Conservation (phyloP, 1,140 invertebrate genomes). For the Oryctes rhinoceros region DNA sequence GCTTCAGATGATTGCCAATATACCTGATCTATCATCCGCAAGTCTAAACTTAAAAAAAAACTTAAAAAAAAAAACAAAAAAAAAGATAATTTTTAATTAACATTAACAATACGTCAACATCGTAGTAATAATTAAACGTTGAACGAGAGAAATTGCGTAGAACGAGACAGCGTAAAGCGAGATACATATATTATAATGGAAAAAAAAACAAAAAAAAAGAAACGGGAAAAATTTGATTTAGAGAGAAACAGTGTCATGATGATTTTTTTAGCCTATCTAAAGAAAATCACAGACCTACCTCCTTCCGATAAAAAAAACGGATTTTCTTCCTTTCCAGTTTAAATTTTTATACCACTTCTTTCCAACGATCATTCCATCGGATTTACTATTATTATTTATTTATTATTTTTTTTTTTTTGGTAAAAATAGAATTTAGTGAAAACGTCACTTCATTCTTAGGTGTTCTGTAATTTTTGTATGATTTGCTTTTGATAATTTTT, state of each 20-base stretch:
- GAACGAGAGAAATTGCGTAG: not conserved
- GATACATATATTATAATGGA: not conserved
- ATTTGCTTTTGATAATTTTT: too few relatives aligned
- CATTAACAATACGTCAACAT: not conserved
- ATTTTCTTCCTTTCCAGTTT: not conserved
- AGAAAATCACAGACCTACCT: not conserved
- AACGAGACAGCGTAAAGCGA: not conserved
- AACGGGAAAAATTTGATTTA: too few relatives aligned
- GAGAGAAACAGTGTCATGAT: not conserved
- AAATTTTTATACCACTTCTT: not conserved
- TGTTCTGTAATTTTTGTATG: too few relatives aligned
- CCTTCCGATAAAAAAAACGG: not conserved
- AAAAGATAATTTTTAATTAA: conserved; percentile 24
- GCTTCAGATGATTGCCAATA: conserved; percentile 79
- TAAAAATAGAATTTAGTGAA: not conserved
- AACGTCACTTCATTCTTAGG: too few relatives aligned
- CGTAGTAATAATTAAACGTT: not conserved
- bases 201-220: not conserved
- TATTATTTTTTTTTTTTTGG: not conserved
- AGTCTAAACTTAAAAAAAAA: conserved; percentile 51
- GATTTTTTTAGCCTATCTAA: conserved; percentile 13
- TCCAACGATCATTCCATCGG: not conserved
- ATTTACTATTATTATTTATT: not conserved
- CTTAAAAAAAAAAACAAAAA: conserved; percentile 24
- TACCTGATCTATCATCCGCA: conserved; percentile 60